Evolutionary conservation across 2,888 invertebrate genomes (phyloP), one percentile per base, ranked within the genome.

Genomic region (Trisateles emortualis): DNA sequence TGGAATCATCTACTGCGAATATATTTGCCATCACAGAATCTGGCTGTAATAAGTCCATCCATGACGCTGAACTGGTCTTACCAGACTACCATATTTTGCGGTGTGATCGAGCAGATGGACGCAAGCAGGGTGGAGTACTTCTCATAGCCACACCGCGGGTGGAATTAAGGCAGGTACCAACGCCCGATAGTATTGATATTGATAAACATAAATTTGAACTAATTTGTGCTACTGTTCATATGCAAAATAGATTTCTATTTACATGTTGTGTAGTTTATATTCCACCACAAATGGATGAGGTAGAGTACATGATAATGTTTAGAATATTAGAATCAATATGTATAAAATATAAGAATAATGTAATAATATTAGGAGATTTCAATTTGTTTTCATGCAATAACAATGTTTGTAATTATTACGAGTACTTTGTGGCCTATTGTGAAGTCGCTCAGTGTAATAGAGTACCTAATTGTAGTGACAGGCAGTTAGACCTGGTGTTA

Each of bases 401-500:
- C 32, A 42, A 26, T 33, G n/a, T 39, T 9, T 9, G 10, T 46
- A 41, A 29, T 46, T 45, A 52, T 45, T 45, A 33, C 29, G 41
- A 45, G 22, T 61, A 56, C 38, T 57, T 61, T 26, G 19, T 45
- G 19, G 24, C 58, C 11, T 68, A 51, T 48, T 61, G 63, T 55
- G 59, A 52, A 24, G 46, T 65, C 48, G 41, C 14, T 48, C 60
- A 66, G 46, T 51, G 24, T n/a, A 64, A 67, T 16, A 33, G 1
- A 0, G 38, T 64, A 44, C 48, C 52, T 0, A n/a, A n/a, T n/a
- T n/a, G n/a, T n/a, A n/a, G n/a, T n/a, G n/a, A n/a, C n/a, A n/a
- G n/a, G n/a, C n/a, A 67, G 22, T 42, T 58, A 5, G 63, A 58
- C 11, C 30, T 63, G 8, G 59, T 65, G 2, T 36, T 67, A 19